Base-by-base conservation (phyloP, 2,797 vertebrate genomes). In the Pseudomugil tenellus region DNA sequence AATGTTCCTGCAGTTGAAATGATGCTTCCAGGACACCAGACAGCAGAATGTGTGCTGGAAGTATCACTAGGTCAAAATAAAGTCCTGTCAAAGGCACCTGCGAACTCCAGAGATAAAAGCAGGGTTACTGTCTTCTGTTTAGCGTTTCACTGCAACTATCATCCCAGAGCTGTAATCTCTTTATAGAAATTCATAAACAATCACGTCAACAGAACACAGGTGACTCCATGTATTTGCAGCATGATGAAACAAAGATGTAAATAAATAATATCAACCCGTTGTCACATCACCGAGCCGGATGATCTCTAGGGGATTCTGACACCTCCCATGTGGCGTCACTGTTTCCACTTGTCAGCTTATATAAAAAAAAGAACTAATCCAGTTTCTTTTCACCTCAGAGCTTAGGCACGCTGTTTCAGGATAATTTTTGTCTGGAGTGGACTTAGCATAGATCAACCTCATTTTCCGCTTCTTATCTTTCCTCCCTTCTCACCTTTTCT, bases 401-500 rank as follows among this genome's bases (percentile, higher is more conserved):
- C 67, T 90, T 85, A 83, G 68, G 76, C 72, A 69, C 52, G 58
- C 77, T 70, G 63, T 81, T 81, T 82, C 56, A 16, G 48, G 80
- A 83, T 87, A 56, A 84, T 80, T 87, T 88, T 89, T 74, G 80
- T 85, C 79, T 84, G 74, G 74, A 87, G 83, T 90, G 87, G 85
- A 87, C 65, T 92, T 89, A 89, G 84, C 88, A 89, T 89, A 89
- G 79, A 89, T 90, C 87, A 88, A 48, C 70, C 80, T 88, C 70
- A 80, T 88, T 87, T 90, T 84, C 35, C 35, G 41, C 77, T 59
- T 72, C 77, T 84, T 87, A 91, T 90, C 83, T 82, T 57, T 41
- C 53, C 66, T 67, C 39, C 37, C 78, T 76, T 58, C 70, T 84
- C 85, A 74, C 77, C 88, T 46, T 54, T 84, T 83, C 77, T 90